Evolutionary conservation across 2,797 vertebrate species (phyloP).

Genomic region (Lepus oiostolus): DNA sequence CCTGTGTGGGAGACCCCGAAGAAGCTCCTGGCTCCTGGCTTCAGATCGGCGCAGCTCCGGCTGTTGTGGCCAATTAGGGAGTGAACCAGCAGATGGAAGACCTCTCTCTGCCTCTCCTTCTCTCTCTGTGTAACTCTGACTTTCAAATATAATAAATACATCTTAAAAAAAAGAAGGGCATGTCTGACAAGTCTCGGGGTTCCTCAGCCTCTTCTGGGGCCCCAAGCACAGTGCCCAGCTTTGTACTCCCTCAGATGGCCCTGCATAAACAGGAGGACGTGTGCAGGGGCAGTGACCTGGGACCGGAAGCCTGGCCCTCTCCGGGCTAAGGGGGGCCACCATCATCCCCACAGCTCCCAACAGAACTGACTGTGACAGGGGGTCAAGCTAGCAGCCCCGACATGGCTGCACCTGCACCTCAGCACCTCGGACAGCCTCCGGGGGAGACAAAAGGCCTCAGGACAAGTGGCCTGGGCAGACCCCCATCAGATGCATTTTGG

Average conservation of each 20-base stretch:
- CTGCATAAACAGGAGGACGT: neutral
- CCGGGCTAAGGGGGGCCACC: neutral
- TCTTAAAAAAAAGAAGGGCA: too few relatives aligned
- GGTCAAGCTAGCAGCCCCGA: fast-evolving
- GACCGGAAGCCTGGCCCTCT: neutral
- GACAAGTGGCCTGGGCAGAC: neutral
- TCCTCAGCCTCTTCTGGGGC: neutral
- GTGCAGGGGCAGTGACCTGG: neutral
- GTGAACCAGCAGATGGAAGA: too few relatives aligned
- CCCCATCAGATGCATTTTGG: neutral
- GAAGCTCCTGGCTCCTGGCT: too few relatives aligned
- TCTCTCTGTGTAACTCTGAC: too few relatives aligned
- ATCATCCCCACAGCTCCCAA: neutral
- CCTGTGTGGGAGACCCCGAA: too few relatives aligned
- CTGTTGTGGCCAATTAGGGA: too few relatives aligned
- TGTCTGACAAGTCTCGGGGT: too few relatives aligned
- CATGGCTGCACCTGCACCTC: too few relatives aligned
- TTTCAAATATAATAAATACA: too few relatives aligned
- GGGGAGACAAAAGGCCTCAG: neutral
- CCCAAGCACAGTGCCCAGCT: neutral
- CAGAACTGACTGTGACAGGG: neutral
- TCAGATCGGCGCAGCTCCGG: too few relatives aligned
- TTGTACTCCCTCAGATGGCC: neutral
- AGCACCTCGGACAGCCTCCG: neutral
- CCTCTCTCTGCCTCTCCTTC: too few relatives aligned